These are phyloP conservation scores for Drosophila affinis DNA, from an alignment of 2,888 invertebrate species.

Conservation along the genomic window DNA sequence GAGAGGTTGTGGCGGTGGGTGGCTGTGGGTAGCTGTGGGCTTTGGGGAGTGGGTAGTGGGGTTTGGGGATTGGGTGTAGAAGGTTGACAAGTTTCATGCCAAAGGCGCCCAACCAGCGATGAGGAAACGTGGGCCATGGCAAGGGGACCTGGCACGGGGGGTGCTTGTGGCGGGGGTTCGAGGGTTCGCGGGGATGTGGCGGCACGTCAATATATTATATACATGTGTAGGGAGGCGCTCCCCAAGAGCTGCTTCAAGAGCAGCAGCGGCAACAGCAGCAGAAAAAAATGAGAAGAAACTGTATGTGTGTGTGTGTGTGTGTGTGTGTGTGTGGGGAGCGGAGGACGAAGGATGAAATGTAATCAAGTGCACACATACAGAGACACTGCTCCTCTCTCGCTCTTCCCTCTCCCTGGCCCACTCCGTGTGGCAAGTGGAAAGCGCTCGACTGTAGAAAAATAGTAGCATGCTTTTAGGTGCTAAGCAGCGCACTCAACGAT, in stretches of 20 bases:
- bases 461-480: conserved; percentile 78
- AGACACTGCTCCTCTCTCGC: conserved; percentile 13
- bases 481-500: conserved; percentile 57
- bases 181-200: conserved; percentile 12
- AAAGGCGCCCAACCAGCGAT: conserved; percentile 72
- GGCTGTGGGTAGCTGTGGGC: conserved; percentile 9
- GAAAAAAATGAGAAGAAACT: conserved; percentile 9
- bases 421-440: conserved; percentile 2
- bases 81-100: conserved; percentile 75
- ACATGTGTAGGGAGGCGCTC: conserved; percentile 48
- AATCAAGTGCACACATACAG: conserved; percentile 68
- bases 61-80: conserved; percentile 36
- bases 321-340: conserved; percentile 4
- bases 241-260: conserved; percentile 24
- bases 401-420: not conserved
- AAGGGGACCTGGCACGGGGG: not conserved
- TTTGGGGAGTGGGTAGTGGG: conserved; percentile 1
- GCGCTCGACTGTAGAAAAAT: conserved; percentile 45
- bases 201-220: conserved; percentile 65
- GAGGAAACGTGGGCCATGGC: conserved; percentile 36
- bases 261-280: conserved; percentile 10
- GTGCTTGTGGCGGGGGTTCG: not conserved
- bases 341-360: conserved; percentile 51
- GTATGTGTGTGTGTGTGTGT: not conserved
- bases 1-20: conserved; percentile 1